Conservation (phyloP, 2,797 vertebrate genomes). For the Gallinago solitaria region DNA sequence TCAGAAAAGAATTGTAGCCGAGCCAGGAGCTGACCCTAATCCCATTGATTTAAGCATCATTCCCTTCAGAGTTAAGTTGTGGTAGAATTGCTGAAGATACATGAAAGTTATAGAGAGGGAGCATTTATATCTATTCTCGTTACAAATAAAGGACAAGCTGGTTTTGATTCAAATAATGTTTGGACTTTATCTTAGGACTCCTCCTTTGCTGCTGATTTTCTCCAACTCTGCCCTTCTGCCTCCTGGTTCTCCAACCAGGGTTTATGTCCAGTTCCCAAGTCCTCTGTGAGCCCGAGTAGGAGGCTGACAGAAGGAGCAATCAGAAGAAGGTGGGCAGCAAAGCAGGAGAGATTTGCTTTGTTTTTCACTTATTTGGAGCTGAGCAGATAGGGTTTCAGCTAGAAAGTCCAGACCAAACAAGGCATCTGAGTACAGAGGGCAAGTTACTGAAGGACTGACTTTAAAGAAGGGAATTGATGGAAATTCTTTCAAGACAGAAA, state of each 20-base stretch:
- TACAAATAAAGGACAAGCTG: background rate
- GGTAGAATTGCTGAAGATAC: background rate
- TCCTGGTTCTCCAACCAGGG: background rate
- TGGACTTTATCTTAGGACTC: background rate
- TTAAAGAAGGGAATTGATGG: background rate
- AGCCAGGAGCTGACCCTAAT: background rate
- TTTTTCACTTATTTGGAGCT: background rate
- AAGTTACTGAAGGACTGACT: background rate
- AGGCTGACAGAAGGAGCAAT: conserved; percentile 6
- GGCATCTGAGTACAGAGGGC: background rate
- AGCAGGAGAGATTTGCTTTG: background rate
- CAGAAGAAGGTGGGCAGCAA: background rate
- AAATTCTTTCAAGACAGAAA: background rate
- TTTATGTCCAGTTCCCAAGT: background rate
- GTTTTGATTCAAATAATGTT: background rate
- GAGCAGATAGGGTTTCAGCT: background rate
- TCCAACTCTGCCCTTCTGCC: background rate
- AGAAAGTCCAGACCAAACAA: background rate
- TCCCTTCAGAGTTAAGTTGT: background rate
- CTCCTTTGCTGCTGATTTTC: background rate
- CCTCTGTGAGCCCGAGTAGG: background rate
- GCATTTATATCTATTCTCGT: background rate
- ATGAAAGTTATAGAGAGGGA: background rate
- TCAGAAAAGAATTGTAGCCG: background rate
- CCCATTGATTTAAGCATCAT: background rate